Evolutionary conservation across 1,140 invertebrate species (phyloP).

Genomic region (Asbolus verrucosus): DNA sequence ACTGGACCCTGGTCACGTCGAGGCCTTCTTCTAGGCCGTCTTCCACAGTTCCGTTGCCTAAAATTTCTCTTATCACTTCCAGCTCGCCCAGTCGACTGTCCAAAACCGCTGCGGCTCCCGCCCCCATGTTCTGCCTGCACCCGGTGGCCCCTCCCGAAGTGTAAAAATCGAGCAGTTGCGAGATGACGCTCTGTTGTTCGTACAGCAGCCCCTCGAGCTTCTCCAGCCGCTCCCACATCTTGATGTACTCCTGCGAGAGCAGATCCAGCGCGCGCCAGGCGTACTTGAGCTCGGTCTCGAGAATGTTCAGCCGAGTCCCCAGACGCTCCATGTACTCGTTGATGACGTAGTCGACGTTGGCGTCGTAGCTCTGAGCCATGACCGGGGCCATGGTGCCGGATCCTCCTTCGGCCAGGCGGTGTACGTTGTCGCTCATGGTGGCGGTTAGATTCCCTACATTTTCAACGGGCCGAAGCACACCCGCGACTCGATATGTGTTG

Average conservation of each 20-base stretch:
- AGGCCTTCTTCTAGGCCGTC: slow-evolving; percentile 73
- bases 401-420: slow-evolving; percentile 52
- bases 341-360: slow-evolving; percentile 77
- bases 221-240: slow-evolving; percentile 93
- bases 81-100: slow-evolving; percentile 66
- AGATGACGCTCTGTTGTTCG: slow-evolving; percentile 92
- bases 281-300: slow-evolving; percentile 91
- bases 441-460: slow-evolving; percentile 26
- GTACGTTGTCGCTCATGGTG: slow-evolving; percentile 56
- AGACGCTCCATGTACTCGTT: slow-evolving; percentile 91
- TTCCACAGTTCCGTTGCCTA: slow-evolving; percentile 72
- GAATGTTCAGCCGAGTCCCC: slow-evolving; percentile 83
- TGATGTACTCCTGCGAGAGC: slow-evolving; percentile 91
- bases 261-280: slow-evolving; percentile 92
- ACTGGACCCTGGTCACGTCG: slow-evolving; percentile 65
- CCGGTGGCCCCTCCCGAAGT: slow-evolving; percentile 61
- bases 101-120: slow-evolving; percentile 39
- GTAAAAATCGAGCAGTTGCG: slow-evolving; percentile 87
- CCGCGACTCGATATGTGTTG: slow-evolving; percentile 48
- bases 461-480: slow-evolving; percentile 3
- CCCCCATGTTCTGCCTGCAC: slow-evolving; percentile 52
- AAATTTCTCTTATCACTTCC: slow-evolving; percentile 72
- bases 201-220: slow-evolving; percentile 89
- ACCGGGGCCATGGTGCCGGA: slow-evolving; percentile 60
- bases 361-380: slow-evolving; percentile 60